Evolutionary conservation across 2,113 vertebrate species (phyloP).

Genomic region (Oncorhynchus gorbuscha): DNA sequence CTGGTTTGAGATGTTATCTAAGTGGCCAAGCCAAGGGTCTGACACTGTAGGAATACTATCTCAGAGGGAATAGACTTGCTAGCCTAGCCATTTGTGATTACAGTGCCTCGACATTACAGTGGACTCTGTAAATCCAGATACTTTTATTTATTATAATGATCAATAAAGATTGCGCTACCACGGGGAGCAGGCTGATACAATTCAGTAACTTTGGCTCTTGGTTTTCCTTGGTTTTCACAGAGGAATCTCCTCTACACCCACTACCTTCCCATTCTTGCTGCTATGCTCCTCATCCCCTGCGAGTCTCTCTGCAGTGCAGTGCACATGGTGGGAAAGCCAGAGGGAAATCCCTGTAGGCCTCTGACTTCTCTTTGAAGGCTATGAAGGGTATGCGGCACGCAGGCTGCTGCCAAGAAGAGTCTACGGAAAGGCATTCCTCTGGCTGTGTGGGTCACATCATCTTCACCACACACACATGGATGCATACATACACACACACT

Average conservation of each 20-base stretch:
- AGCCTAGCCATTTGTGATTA: neutral
- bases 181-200: too few relatives aligned
- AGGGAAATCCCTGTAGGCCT: conserved; percentile 58
- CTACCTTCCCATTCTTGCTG: conserved; percentile 32
- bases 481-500: conserved; percentile 12
- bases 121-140: neutral
- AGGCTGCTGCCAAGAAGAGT: conserved; percentile 33
- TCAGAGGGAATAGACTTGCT: neutral
- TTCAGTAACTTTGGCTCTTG: neutral
- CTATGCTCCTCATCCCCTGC: conserved; percentile 28
- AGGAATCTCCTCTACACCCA: conserved; percentile 35
- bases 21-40: conserved; percentile 26
- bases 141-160: neutral
- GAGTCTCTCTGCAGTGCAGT: conserved; percentile 1
- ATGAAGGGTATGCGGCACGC: conserved; percentile 27
- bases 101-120: neutral
- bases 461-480: conserved; percentile 14
- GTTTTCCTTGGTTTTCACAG: conserved; percentile 23
- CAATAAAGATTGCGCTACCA: neutral
- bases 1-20: conserved; percentile 21
- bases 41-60: neutral
- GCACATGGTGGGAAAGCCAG: conserved; percentile 71
- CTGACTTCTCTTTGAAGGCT: conserved; percentile 49
- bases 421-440: conserved; percentile 30
- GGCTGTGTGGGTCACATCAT: conserved; percentile 43